Evolutionary conservation across 2,797 vertebrate species (phyloP), one percentile per base, ranked within the genome.

Genomic region (Brachymystax lenok): DNA sequence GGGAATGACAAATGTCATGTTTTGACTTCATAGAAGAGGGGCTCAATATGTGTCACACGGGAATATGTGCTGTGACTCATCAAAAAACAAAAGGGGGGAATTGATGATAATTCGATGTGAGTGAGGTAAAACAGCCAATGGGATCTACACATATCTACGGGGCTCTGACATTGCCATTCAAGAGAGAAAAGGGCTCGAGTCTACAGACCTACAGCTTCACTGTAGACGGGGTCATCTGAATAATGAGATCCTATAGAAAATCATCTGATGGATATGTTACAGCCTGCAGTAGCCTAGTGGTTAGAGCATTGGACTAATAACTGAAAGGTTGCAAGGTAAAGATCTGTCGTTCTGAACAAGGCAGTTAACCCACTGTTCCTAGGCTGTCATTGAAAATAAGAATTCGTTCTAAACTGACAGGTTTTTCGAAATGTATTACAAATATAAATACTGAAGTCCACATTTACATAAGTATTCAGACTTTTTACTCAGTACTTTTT

Each of bases 1-100:
- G 52, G 16, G 52, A 69, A 69, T 46, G 33, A 46, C 68, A 69
- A 13, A 69, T 46, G 68, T 46, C 68, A 69, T n/a, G 68, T 69
- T 40, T n/a, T n/a, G 35, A 46, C 30, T 21, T 33, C 8, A 40
- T 4, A 5, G 35, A 69, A 69, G n/a, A n/a, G 19, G 33, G 68
- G 3, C 33, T 40, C 19, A 35, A 19, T 40, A 46, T 69, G 67
- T n/a, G 35, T 46, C 68, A 69, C 33, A 46, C 2, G 46, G 30
- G 30, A n/a, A 40, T n/a, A n/a, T 1, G 1, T 16, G 67, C 16
- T 69, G 68, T 69, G 30, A 69, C 17, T 69, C 68, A 67, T 6
- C 3, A 12, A 46, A 46, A 46, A 46, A 33, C 28, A 5, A 30
- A 7, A 5, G 5, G 16, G 10, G 30, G 24, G 16, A 3, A 6